Conservation (phyloP, 2,888 invertebrate genomes). For the Lasioglossum leucozonium region DNA sequence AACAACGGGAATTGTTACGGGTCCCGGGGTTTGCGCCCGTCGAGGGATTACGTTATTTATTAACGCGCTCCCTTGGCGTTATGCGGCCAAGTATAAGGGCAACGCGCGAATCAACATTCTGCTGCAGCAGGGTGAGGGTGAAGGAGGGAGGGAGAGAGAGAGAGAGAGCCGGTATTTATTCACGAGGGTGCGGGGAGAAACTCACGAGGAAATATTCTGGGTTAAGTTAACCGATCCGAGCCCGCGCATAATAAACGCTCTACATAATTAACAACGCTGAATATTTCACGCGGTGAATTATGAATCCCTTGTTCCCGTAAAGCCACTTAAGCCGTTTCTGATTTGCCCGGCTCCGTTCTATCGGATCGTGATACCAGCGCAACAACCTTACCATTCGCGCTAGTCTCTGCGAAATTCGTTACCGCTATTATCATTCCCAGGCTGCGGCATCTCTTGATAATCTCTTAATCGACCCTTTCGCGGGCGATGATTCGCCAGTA, state of each 20-base stretch:
- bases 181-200: slow-evolving; percentile 15
- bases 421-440: neutral
- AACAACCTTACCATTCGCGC: neutral
- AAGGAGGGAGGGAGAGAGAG: neutral
- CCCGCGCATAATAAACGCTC: slow-evolving; percentile 38
- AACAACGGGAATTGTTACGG: slow-evolving; percentile 4
- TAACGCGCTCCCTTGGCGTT: slow-evolving; percentile 38
- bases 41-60: slow-evolving; percentile 39
- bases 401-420: neutral
- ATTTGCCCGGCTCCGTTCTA: slow-evolving; percentile 7
- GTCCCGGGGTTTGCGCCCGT: neutral
- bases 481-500: no score
- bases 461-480: neutral
- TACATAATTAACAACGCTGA: slow-evolving; percentile 47
- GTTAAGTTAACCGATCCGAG: slow-evolving; percentile 32
- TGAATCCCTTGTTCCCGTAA: neutral
- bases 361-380: neutral
- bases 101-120: slow-evolving; percentile 37
- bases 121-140: no score
- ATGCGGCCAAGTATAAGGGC: slow-evolving; percentile 18
- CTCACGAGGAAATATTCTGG: slow-evolving; percentile 35
- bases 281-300: slow-evolving; percentile 51
- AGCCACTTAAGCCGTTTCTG: neutral
- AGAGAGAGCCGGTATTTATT: slow-evolving; percentile 31
- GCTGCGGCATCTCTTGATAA: neutral